These are phyloP conservation scores for Mycteria americana DNA, from an alignment of 2,797 vertebrate species.

Conservation along the genomic window DNA sequence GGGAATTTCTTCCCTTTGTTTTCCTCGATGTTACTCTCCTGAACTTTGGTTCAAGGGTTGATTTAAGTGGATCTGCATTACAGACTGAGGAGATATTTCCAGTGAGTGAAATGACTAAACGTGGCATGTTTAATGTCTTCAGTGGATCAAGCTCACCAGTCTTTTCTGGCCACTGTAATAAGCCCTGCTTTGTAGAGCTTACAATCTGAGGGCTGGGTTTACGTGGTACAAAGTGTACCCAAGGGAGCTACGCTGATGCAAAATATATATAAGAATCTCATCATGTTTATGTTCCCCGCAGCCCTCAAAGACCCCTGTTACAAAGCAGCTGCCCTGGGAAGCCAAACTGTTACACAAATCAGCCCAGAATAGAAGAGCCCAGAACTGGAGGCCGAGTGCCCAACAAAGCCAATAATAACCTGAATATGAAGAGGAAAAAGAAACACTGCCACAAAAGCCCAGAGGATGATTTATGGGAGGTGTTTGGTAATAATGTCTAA, in stretches of 20 bases:
- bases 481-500: not conserved
- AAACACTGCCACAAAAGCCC: not conserved
- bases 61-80: conserved; percentile 36
- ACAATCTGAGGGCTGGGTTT: not conserved
- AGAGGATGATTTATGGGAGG: not conserved
- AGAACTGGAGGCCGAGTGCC: not conserved
- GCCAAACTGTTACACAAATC: not conserved
- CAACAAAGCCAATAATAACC: not conserved
- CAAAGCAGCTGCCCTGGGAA: not conserved
- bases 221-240: not conserved
- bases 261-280: not conserved
- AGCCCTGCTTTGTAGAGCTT: not conserved
- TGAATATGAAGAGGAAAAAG: not conserved
- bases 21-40: not conserved
- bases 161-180: not conserved
- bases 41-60: conserved; percentile 31
- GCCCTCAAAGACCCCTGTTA: not conserved
- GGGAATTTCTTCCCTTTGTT: conserved; percentile 63
- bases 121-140: not conserved
- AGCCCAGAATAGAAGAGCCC: not conserved
- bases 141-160: not conserved
- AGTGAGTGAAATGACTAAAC: not conserved
- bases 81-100: conserved; percentile 11
- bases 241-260: not conserved
- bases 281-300: not conserved